phyloP scores from a whole-genome alignment of 2,888 invertebrate genomes.

The Crossocerus cetratus region DNA sequence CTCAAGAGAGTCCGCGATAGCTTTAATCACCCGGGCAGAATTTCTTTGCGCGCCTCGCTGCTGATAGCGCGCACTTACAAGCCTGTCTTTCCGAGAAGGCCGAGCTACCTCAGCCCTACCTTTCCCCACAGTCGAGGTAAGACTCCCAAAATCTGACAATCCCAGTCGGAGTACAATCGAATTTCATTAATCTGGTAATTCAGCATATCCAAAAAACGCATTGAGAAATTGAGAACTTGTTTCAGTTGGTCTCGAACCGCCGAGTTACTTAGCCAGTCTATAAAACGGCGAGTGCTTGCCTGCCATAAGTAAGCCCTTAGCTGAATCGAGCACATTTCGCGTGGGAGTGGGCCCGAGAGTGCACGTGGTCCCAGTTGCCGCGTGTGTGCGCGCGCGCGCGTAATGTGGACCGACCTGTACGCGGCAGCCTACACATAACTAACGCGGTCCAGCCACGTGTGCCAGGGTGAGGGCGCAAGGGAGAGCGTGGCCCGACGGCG shows the following conservation, averaged over 20 bases:
- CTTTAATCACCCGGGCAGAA: slow-evolving; percentile 26
- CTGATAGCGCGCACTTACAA: neutral
- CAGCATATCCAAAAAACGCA: too few relatives aligned
- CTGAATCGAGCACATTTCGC: slow-evolving; percentile 28
- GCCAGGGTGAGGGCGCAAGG: slow-evolving; percentile 34
- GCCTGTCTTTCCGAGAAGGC: neutral
- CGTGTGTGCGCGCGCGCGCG: slow-evolving; percentile 40
- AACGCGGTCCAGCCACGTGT: slow-evolving; percentile 58
- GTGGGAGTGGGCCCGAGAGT: slow-evolving; percentile 42
- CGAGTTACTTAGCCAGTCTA: too few relatives aligned
- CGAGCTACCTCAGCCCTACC: neutral
- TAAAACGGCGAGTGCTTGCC: too few relatives aligned
- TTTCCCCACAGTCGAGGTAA: neutral
- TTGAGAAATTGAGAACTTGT: too few relatives aligned
- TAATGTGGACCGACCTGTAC: slow-evolving; percentile 57
- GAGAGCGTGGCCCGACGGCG: slow-evolving; percentile 48
- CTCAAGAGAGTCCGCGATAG: slow-evolving; percentile 14
- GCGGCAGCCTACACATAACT: slow-evolving; percentile 57
- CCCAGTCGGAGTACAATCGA: too few relatives aligned
- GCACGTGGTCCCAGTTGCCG: slow-evolving; percentile 15
- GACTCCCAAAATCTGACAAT: too few relatives aligned
- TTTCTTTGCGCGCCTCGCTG: neutral
- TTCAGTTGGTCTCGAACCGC: too few relatives aligned
- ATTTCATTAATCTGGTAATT: too few relatives aligned
- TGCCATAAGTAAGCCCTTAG: slow-evolving; percentile 36